Evolutionary conservation across 1,140 invertebrate genomes (phyloP).

Genomic region (Limonius californicus): DNA sequence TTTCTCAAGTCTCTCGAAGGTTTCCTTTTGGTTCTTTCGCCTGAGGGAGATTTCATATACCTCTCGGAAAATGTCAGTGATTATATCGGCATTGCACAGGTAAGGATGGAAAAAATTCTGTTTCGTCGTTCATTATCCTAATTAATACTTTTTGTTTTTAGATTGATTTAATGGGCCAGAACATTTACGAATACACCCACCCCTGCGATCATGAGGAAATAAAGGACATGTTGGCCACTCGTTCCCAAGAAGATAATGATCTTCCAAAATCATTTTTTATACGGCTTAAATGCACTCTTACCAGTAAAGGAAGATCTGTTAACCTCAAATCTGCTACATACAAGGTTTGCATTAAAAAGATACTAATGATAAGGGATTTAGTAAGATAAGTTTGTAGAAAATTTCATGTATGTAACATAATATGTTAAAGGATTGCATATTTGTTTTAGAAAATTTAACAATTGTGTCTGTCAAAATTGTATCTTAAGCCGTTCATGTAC

Average conservation of each 20-base stretch:
- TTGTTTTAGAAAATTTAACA: too few relatives aligned
- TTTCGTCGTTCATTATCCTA: neutral
- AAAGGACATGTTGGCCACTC: conserved; percentile 67
- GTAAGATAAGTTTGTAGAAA: neutral
- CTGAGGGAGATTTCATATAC: conserved; percentile 87
- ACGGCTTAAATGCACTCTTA: conserved; percentile 87
- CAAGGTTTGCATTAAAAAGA: conserved; percentile 62
- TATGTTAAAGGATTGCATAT: too few relatives aligned
- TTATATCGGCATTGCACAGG: conserved; percentile 86
- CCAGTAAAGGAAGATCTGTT: conserved; percentile 83
- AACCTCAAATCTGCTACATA: conserved; percentile 91
- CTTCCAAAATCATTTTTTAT: conserved; percentile 62
- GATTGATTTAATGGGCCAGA: conserved; percentile 93
- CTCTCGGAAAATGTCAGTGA: conserved; percentile 87
- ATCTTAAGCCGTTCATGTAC: too few relatives aligned
- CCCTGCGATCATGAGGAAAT: conserved; percentile 94
- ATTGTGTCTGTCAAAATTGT: too few relatives aligned
- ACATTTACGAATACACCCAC: conserved; percentile 88
- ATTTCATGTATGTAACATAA: too few relatives aligned
- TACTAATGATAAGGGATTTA: neutral
- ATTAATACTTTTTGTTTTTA: conserved; percentile 50
- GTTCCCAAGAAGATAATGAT: conserved; percentile 48
- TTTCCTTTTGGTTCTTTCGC: conserved; percentile 79
- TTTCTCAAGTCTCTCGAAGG: conserved; percentile 82
- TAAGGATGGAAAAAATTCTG: too few relatives aligned